Base-by-base conservation (phyloP, 2,113 vertebrate species). In the Periophthalmodon schlosseri region DNA sequence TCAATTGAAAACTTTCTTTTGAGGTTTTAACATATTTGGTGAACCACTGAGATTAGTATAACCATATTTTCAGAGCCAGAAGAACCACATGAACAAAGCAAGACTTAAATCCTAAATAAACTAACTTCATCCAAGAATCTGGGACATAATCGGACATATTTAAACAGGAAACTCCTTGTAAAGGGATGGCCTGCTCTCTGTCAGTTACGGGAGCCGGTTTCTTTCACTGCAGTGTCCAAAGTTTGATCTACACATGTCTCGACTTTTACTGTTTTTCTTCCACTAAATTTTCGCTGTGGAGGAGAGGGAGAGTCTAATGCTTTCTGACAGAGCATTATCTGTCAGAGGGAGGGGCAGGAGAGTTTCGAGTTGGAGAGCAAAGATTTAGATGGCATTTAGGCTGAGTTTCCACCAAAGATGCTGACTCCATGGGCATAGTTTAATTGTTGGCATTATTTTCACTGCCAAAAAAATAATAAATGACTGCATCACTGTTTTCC, bases 121-220 rank as follows among this genome's bases (percentile, higher is more conserved):
- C 52, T 0, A 80, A 78, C 60, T 36, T 72, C 54, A 76, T 78
- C 81, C 69, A 2, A 84, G 75, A 84, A 61, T 61, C 33, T 64
- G 28, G 15, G 60, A 20, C 80, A 82, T 85, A 89, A 79, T 78
- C 68, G 23, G 18, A 49, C 72, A 49, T 73, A 71, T 78, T 70
- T 65, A n/a, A 92, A 93, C 89, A 93, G 90, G 84, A 93, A 93
- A 84, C 81, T 63, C 78, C 65, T 73, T 83, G 84, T 90, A 88
- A 74, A 60, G 78, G 68, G 72, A 69, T 70, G 58, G 86, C 68
- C 71, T 72, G 77, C 80, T 49, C 72, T 65, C 84, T 88, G 87
- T 91, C 89, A 86, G 64, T 89, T 28, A 28, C 83, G 84, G 50
- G 54, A 67, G 36, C 73, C 50, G 73, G 79, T 39, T 52, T 74